phyloP scores from a whole-genome alignment of 1,140 invertebrate genomes.

The Drosophila gunungcola region DNA sequence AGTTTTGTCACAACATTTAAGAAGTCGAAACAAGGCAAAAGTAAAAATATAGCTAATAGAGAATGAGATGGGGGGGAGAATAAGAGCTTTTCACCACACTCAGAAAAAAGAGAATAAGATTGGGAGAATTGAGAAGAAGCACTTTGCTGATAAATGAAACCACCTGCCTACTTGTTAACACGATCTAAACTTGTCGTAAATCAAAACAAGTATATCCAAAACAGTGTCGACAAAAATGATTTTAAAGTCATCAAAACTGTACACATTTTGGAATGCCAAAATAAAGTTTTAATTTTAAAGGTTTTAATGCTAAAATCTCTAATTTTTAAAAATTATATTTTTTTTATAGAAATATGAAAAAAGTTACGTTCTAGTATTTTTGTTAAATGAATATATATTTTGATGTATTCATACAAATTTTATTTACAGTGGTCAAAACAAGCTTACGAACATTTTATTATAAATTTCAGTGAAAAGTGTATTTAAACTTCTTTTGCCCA shows the following conservation, averaged over 20 bases:
- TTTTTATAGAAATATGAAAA: too few species aligned
- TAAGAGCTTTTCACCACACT: constrained; percentile 40
- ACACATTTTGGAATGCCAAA: too few species aligned
- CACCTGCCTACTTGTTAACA: constrained; percentile 22
- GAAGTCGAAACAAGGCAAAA: constrained; percentile 18
- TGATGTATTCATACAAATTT: too few species aligned
- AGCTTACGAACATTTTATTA: too few species aligned
- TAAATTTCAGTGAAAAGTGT: too few species aligned
- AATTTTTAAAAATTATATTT: too few species aligned
- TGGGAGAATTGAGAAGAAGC: neutral
- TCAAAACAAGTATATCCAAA: neutral
- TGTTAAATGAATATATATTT: too few species aligned
- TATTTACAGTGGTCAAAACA: too few species aligned
- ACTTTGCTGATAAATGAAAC: constrained; percentile 13
- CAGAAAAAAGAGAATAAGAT: constrained; percentile 6
- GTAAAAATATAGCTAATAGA: neutral
- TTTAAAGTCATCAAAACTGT: neutral
- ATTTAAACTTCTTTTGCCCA: too few species aligned
- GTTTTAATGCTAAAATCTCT: too few species aligned
- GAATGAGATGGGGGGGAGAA: neutral
- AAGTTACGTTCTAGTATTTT: too few species aligned
- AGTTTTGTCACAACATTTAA: constrained; percentile 25
- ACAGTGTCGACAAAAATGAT: neutral
- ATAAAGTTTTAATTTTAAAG: too few species aligned
- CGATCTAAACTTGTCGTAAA: neutral